Percentiles rank a stretch among this genome's conserved stretches.
Evolutionary conservation across 2,797 vertebrate genomes (phyloP).

Genomic region (Anableps anableps): DNA sequence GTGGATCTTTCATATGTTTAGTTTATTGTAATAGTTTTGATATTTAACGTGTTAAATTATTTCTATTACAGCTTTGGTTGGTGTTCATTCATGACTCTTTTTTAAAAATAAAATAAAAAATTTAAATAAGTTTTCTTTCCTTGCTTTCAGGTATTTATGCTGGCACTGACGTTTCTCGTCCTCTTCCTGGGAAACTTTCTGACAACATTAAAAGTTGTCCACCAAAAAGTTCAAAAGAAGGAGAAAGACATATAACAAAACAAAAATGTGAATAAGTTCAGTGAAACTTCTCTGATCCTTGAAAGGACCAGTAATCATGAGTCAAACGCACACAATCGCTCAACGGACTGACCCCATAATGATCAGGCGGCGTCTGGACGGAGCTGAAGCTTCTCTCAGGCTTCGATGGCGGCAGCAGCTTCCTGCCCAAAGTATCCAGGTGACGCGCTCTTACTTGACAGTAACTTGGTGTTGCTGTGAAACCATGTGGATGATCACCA

Average conservation of each 20-base stretch:
- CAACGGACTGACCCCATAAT: slow-evolving; percentile 24
- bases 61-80: not conserved
- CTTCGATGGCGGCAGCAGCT: slow-evolving; percentile 32
- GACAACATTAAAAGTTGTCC: slow-evolving; percentile 95
- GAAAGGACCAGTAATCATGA: slow-evolving; percentile 49
- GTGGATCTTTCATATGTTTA: not conserved
- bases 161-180: slow-evolving; percentile 93
- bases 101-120: no score
- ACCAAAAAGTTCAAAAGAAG: slow-evolving; percentile 93
- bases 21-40: not conserved
- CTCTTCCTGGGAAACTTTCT: slow-evolving; percentile 98
- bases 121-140: not conserved
- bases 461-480: slow-evolving; percentile 51
- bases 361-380: not conserved
- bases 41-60: not conserved
- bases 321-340: slow-evolving; percentile 47
- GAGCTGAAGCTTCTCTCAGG: slow-evolving; percentile 43
- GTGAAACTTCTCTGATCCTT: slow-evolving; percentile 13
- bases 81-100: not conserved
- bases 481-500: slow-evolving; percentile 15
- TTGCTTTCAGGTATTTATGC: slow-evolving; percentile 88
- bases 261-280: slow-evolving; percentile 69
- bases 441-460: slow-evolving; percentile 40
- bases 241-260: slow-evolving; percentile 75
- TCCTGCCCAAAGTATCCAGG: slow-evolving; percentile 41